phyloP scores from a whole-genome alignment of 2,113 vertebrate genomes.

The Calyptomena viridis region DNA sequence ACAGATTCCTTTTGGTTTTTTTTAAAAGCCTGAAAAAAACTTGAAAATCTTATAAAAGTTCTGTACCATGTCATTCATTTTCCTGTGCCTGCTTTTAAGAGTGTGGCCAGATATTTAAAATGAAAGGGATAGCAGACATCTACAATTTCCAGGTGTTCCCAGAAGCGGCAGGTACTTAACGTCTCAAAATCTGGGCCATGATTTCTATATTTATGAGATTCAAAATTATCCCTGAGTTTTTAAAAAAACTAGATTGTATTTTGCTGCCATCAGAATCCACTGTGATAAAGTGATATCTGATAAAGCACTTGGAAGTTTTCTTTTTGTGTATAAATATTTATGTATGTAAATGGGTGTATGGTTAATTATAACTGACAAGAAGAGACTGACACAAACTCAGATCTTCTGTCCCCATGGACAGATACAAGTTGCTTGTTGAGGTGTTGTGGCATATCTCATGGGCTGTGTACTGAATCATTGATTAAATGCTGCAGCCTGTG shows the following conservation, averaged over 20 bases:
- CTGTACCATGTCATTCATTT: background rate
- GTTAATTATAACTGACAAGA: slow-evolving; percentile 74
- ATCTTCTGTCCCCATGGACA: slow-evolving; percentile 71
- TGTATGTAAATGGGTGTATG: slow-evolving; percentile 67
- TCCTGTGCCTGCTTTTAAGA: background rate
- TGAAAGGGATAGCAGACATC: background rate
- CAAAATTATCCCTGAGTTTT: slow-evolving; percentile 36
- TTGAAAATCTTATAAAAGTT: background rate
- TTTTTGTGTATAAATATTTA: slow-evolving; percentile 77
- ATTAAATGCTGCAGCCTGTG: slow-evolving; percentile 76
- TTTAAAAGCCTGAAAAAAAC: background rate
- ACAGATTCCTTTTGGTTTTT: background rate
- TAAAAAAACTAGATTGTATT: slow-evolving; percentile 58
- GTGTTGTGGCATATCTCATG: slow-evolving; percentile 69
- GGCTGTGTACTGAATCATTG: slow-evolving; percentile 75
- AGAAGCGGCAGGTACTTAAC: background rate
- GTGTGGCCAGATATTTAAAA: background rate
- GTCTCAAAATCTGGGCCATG: background rate
- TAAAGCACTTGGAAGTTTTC: slow-evolving; percentile 65
- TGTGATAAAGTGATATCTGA: slow-evolving; percentile 45
- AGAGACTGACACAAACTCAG: slow-evolving; percentile 73
- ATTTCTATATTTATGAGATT: slow-evolving; percentile 9
- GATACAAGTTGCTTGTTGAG: slow-evolving; percentile 70
- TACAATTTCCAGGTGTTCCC: background rate
- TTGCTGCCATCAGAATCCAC: slow-evolving; percentile 53